These are phyloP conservation scores for Teleiodes luculella DNA, from an alignment of 2,888 invertebrate species.

Conservation along the genomic window DNA sequence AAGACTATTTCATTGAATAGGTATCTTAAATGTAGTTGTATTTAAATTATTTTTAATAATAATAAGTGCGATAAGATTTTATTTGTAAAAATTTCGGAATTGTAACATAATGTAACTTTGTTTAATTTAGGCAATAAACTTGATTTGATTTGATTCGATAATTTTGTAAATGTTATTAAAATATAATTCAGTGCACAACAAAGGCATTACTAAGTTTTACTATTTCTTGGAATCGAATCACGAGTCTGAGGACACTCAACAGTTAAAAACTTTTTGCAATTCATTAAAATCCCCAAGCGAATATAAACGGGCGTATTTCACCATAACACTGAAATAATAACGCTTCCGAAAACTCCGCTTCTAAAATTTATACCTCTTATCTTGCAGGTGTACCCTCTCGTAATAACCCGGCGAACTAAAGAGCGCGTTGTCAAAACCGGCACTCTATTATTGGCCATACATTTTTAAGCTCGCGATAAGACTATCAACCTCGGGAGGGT, in stretches of 20 bases:
- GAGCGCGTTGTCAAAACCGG: conserved; percentile 45
- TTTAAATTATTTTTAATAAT: too few species aligned
- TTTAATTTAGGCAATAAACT: too few species aligned
- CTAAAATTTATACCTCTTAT: conserved; percentile 33
- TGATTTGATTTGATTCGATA: too few species aligned
- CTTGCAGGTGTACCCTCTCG: conserved; percentile 29
- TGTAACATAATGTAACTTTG: too few species aligned
- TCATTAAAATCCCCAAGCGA: not conserved
- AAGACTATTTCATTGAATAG: too few species aligned
- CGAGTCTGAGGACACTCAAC: not conserved
- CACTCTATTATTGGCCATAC: conserved; percentile 68
- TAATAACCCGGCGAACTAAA: conserved; percentile 34
- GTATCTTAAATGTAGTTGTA: too few species aligned
- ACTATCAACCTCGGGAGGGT: conserved; percentile 61
- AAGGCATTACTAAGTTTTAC: too few species aligned
- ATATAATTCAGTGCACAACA: too few species aligned
- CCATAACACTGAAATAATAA: conserved; percentile 9
- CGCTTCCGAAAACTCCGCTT: not conserved
- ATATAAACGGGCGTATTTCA: not conserved
- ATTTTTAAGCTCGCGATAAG: conserved; percentile 68
- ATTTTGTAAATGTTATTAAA: too few species aligned
- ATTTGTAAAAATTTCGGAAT: too few species aligned
- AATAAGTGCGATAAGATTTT: too few species aligned
- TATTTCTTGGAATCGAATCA: too few species aligned
- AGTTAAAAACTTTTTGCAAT: not conserved